A percentile compares a stretch with the other conserved stretches of the same genome.
Conservation (phyloP, 2,888 invertebrate species). For the Scaptomyza parva region DNA sequence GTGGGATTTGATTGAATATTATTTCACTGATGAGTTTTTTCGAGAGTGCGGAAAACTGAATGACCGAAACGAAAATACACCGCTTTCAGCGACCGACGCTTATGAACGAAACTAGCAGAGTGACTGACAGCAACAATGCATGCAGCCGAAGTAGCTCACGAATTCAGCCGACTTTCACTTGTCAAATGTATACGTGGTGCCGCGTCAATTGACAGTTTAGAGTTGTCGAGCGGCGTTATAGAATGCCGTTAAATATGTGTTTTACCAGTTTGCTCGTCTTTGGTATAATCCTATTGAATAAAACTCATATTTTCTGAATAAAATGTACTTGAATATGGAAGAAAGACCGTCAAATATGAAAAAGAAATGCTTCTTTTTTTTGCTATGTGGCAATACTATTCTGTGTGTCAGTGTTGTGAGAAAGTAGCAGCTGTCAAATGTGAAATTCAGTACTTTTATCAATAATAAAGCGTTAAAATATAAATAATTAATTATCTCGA, state of each 20-base stretch:
- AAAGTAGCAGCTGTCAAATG: slow-evolving; percentile 25
- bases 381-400: slow-evolving; percentile 15
- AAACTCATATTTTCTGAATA: neutral
- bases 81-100: slow-evolving; percentile 45
- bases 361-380: neutral
- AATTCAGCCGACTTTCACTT: slow-evolving; percentile 67
- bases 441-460: neutral
- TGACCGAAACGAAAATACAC: slow-evolving; percentile 31
- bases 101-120: slow-evolving; percentile 52
- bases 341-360: neutral
- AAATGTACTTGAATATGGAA: neutral
- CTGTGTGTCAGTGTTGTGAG: slow-evolving; percentile 4
- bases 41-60: slow-evolving; percentile 33
- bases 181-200: slow-evolving; percentile 74
- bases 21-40: slow-evolving; percentile 28
- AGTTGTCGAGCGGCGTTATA: slow-evolving; percentile 33
- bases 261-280: too few species aligned
- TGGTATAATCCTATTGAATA: neutral
- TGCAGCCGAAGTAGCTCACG: slow-evolving; percentile 57
- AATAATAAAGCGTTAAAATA: too few species aligned
- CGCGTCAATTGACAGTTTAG: slow-evolving; percentile 61
- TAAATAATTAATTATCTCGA: neutral
- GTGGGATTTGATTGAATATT: slow-evolving; percentile 22
- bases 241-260: neutral
- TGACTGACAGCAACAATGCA: slow-evolving; percentile 43